phyloP scores from a whole-genome alignment of 2,888 invertebrate genomes.

The Cerastoderma edule region DNA sequence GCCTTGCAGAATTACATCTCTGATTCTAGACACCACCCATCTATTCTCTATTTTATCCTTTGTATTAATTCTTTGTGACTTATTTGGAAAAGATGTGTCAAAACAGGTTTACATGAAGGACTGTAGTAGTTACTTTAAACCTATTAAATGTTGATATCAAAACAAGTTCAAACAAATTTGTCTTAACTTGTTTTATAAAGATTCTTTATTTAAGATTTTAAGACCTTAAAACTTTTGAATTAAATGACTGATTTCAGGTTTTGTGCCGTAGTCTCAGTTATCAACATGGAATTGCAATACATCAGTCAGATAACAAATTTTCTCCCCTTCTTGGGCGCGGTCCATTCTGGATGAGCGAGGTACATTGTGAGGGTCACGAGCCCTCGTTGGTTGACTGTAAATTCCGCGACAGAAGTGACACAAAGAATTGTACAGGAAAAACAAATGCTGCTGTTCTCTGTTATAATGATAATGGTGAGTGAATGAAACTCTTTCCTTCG shows the following conservation, averaged over 20 bases:
- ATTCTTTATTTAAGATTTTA: too few species aligned
- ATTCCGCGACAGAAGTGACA: conserved; percentile 60
- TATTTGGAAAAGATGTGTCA: too few species aligned
- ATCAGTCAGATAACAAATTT: conserved; percentile 64
- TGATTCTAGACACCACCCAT: too few species aligned
- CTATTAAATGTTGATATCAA: too few species aligned
- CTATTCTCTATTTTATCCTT: too few species aligned
- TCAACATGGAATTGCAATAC: conserved; percentile 70
- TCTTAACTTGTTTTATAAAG: too few species aligned
- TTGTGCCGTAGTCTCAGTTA: conserved; percentile 70
- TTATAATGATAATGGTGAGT: conserved; percentile 69
- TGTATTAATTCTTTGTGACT: too few species aligned
- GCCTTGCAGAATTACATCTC: too few species aligned
- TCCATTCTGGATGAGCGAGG: conserved; percentile 71
- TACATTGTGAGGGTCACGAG: conserved; percentile 75
- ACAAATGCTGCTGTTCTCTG: conserved; percentile 73
- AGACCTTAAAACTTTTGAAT: too few species aligned
- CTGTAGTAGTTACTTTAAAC: too few species aligned
- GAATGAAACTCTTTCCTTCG: background rate
- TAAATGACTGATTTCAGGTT: conserved; percentile 44
- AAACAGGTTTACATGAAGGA: too few species aligned
- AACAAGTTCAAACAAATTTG: too few species aligned
- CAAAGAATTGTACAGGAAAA: conserved; percentile 67
- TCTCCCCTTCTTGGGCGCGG: conserved; percentile 59
- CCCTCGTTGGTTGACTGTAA: conserved; percentile 64